Evolutionary conservation across 2,797 vertebrate genomes (phyloP), one percentile per base, ranked within the genome.

Genomic region (Sciurus vulgaris): DNA sequence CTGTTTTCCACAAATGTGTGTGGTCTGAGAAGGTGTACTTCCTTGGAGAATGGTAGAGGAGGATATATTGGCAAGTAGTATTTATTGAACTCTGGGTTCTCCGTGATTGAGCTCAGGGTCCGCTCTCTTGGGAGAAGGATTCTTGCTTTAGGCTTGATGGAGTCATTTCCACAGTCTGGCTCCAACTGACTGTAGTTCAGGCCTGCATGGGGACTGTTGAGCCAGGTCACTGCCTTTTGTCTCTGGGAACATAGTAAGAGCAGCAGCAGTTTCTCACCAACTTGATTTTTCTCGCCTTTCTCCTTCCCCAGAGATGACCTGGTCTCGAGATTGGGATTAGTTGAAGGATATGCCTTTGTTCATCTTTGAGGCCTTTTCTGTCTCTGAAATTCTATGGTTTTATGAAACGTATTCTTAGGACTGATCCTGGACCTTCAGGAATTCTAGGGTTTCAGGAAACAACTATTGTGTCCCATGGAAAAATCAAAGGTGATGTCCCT

Each of bases 271-370:
- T 83, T 83, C 83, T 63, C 33, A 12, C 35, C 67, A 54, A 2
- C 67, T 41, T 49, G 7, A 7, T 63, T 92, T 92, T 73, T 47
- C 74, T 81, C 69, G 28, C 7, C n/a, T 38, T 22, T 1, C 28
- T 89, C 73, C 6, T 82, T 86, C 61, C 38, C 59, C 47, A 82
- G 87, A 78, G 61, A 30, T 5, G 17, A 41, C 73, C 86, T 77
- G 10, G 12, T 83, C 13, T 82, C 15, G 28, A 84, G 49, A 41
- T 65, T 35, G 38, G 33, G 70, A 24, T 70, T 69, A 26, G 1
- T 51, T 41, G 26, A 65, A 93, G n/a, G 13, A 15, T 91, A 93
- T 86, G 33, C 86, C 35, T 90, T 83, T 44, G 24, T 76, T 69
- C 69, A 26, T 94, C 33, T 82, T 54, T 12, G 54, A 49, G 30